Base-by-base conservation (phyloP, 2,888 invertebrate species). In the Stenurella melanura region DNA sequence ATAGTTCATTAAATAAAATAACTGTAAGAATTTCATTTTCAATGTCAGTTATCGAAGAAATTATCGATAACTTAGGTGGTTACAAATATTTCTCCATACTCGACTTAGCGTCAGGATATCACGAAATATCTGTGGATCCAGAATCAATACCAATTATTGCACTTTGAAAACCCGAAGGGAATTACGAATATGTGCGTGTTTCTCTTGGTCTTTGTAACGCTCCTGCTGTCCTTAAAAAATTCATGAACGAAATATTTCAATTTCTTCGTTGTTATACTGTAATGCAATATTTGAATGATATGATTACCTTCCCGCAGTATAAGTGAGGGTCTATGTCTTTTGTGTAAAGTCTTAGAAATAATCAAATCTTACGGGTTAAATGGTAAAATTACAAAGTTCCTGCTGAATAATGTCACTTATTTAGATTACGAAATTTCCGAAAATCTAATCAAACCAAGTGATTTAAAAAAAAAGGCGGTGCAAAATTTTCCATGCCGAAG, bases 381-480 rank as follows among this genome's bases (percentile, higher is more conserved):
- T 56, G 12, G 6, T 6, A 56, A 56, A 56, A 56, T 56, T 56
- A 56, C 56, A 56, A 56, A n/a, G 12, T 56, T 56, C 1, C 17
- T 56, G 56, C 6, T 56, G 7, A 12, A 56, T n/a, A 17, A 56
- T n/a, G 9, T 57, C 19, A 57, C 19, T 57, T 57, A 57, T 1
- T 18, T 57, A 2, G 57, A 19, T 57, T 57, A 57, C 19, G 57
- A 57, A 57, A 57, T 57, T 57, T 57, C 57, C 17, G 57, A 57
- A 18, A 57, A 57, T 12, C 19, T 17, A 57, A 57, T 57, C 19
- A 57, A 57, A 57, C 57, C 57, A 57, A 57, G 57, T 11, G 19
- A 57, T 1, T 7, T 19, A 57, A 57, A 18, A 57, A 57, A 4
- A 57, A 19, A 57, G 56, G 56, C 17, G 57, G 57, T n/a, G n/a